Percentiles rank a stretch among this genome's conserved stretches.
Evolutionary conservation across 2,113 vertebrate genomes (phyloP).

Genomic region (Ophiodon elongatus): DNA sequence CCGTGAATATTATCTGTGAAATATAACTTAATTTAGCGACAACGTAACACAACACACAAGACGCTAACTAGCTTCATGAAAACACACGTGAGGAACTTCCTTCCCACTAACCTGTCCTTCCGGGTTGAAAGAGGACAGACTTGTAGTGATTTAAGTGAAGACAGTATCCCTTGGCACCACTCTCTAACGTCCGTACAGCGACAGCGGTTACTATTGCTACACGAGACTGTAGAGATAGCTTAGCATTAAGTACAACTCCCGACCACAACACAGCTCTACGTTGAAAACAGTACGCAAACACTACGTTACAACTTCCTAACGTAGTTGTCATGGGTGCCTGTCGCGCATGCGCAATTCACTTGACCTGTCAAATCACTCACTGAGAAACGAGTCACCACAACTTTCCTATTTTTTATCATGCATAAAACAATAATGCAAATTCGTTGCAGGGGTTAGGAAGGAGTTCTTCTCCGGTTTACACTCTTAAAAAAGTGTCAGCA

Average conservation of each 20-base stretch:
- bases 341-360: constrained; percentile 8
- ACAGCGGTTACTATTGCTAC: neutral
- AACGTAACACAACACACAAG: neutral
- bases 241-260: neutral
- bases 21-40: neutral
- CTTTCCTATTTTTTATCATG: neutral
- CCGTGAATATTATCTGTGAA: no score
- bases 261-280: neutral
- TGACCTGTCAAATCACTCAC: neutral
- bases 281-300: neutral
- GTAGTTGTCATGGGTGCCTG: constrained; percentile 11
- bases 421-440: neutral
- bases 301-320: neutral
- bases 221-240: neutral
- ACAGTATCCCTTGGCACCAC: neutral
- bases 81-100: constrained; percentile 12
- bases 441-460: neutral
- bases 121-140: neutral
- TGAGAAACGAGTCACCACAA: neutral
- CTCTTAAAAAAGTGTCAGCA: neutral
- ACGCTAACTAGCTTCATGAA: constrained; percentile 11
- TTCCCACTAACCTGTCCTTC: constrained; percentile 31
- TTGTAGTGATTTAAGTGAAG: neutral
- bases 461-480: neutral
- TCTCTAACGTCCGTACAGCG: neutral